Base-by-base conservation (phyloP, 2,888 invertebrate genomes). In the Eutolmus rufibarbis region DNA sequence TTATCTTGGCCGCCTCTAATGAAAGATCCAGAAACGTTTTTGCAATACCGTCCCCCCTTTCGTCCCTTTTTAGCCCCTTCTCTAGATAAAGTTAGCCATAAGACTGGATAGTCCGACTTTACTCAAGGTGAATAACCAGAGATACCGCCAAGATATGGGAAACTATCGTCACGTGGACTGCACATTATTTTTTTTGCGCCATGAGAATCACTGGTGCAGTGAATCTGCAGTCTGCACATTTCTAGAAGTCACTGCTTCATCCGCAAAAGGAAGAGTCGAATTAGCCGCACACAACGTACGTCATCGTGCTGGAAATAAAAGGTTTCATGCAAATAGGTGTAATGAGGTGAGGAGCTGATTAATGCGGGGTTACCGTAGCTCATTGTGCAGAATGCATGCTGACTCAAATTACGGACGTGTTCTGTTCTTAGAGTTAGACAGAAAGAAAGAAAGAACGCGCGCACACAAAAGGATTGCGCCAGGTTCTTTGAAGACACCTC, bases 1-100 rank as follows among this genome's bases (percentile, higher is more conserved):
- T 82, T 82, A 82, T 82, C 82, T 82, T 82, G 51, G 57, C 16
- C 57, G 23, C 14, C 34, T 82, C 82, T 57, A 82, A 82, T 57
- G 56, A 57, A 82, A 82, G 31, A 82, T 82, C 31, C 34, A 51
- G 31, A 37, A 57, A 82, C 43, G n/a, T 31, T 57, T 82, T 28
- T 31, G 82, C 51, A 7, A 57, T 46, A 46, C 43, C 16, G 16
- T 16, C 14, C 5, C 74, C 5, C 7, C 40, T 40, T 40, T 40
- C 9, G 9, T 1, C 37, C 76, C 76, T 16, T 16, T 19, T 74
- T 28, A 16, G n/a, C 16, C 37, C 37, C 16, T 37, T 16, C 14
- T 12, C 14, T 12, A 51, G 23, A 3, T 28, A 28, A 46, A 79
- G 28, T 40, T 40, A 46, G 46, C 46, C 23, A 46, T 23, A 79